These are phyloP conservation scores for Epiperipatus broadwayi DNA, from an alignment of 2,888 invertebrate genomes.

Conservation along the genomic window DNA sequence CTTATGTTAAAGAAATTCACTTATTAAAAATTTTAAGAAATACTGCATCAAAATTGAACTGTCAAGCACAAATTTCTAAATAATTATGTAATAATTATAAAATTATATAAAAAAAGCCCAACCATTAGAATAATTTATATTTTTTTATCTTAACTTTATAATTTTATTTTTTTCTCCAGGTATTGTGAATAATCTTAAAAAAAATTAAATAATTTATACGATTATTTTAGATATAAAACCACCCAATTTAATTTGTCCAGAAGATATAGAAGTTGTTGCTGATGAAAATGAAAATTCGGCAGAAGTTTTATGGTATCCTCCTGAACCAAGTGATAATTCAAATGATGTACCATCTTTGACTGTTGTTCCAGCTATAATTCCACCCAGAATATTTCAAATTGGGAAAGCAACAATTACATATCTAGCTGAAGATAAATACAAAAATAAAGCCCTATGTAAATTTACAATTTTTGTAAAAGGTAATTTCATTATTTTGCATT, in stretches of 20 bases:
- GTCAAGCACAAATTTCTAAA: no score
- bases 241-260: conserved; percentile 39
- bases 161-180: no score
- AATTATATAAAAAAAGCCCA: no score
- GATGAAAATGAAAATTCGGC: conserved; percentile 36
- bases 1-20: no score
- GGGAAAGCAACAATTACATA: conserved; percentile 41
- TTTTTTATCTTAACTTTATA: no score
- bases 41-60: no score
- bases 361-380: conserved; percentile 38
- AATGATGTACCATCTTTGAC: conserved; percentile 36
- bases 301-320: conserved; percentile 34
- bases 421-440: conserved; percentile 40
- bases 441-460: conserved; percentile 41
- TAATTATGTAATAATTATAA: no score
- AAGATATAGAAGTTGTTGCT: conserved; percentile 32
- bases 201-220: no score
- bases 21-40: no score
- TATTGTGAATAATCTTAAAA: no score
- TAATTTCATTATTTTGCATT: no score
- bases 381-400: conserved; percentile 38
- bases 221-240: conserved; percentile 36
- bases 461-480: conserved; percentile 39
- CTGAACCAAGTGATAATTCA: conserved; percentile 39
- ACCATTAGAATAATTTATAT: no score